Base-by-base conservation (phyloP, 2,113 vertebrate species). In the Caretta caretta region DNA sequence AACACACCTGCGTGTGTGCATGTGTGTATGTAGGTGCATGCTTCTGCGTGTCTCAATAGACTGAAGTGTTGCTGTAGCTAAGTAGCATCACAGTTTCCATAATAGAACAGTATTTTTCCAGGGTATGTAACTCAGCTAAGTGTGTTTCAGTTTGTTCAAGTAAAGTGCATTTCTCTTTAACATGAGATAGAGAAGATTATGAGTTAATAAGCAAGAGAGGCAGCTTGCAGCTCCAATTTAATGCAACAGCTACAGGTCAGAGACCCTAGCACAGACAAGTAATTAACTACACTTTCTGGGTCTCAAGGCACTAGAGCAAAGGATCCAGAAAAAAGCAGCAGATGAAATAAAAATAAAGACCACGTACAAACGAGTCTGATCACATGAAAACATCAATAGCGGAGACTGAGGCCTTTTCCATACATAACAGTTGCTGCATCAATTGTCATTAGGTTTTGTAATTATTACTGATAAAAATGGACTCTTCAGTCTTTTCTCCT, bases 181-280 rank as follows among this genome's bases (percentile, higher is more conserved):
- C 86, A 69, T 46, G 78, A 88, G 78, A 57, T 29, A 62, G 46
- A 50, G 65, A 76, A 76, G 84, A 83, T 38, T 88, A 16, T 57
- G 62, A 57, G 35, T 91, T 95, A 96, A 59, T 97, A 91, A 57
- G 2, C 0, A 84, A 95, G 31, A 84, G 82, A 56, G 25, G 24
- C 8, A 3, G 84, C 78, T 96, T 94, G 91, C 90, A 87, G 84
- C 91, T 54, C 83, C 86, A 59, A 42, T 75, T 97, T 96, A 95
- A 96, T 82, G 38, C 7, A 57, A 75, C 19, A 96, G 54, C 84
- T 91, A 79, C n/a, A 85, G 75, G 83, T 76, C 8, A 3, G 78
- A 76, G 72, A 75, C 72, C 72, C 22, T 25, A 76, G 42, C 38
- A 46, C 72, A 76, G 42, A 12, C 6, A 46, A 97, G 92, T 91